Evolutionary conservation across 2,797 vertebrate genomes (phyloP).

Genomic region (Alcedo quadribrachys): DNA sequence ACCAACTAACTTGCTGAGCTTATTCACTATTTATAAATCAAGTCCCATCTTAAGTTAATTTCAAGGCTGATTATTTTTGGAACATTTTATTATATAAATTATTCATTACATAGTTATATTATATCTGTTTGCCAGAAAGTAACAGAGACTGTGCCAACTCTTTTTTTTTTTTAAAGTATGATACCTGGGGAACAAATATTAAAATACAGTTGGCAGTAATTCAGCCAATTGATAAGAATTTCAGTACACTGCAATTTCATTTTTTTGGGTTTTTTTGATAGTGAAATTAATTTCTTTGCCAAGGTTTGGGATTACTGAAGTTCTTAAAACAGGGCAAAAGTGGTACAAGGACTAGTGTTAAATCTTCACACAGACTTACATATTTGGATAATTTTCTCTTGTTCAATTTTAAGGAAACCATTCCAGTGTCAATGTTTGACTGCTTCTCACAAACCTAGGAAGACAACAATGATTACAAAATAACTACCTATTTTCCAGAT

Average conservation of each 20-base stretch:
- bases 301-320: neutral
- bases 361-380: neutral
- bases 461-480: neutral
- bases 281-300: neutral
- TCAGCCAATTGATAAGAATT: neutral
- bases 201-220: neutral
- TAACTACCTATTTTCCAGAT: neutral
- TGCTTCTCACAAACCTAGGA: neutral
- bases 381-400: neutral
- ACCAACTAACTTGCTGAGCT: constrained; percentile 4
- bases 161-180: constrained; percentile 1
- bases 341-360: neutral
- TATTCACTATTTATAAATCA: constrained; percentile 33
- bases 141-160: neutral
- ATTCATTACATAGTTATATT: constrained; percentile 31
- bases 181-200: constrained; percentile 1
- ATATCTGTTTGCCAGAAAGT: constrained; percentile 28
- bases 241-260: neutral
- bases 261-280: neutral
- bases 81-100: constrained; percentile 30
- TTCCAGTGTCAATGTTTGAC: neutral
- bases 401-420: neutral
- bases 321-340: neutral
- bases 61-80: constrained; percentile 59
- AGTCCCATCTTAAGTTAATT: constrained; percentile 51